Base-by-base conservation (phyloP, 2,888 invertebrate species). In the Athalia rosae region DNA sequence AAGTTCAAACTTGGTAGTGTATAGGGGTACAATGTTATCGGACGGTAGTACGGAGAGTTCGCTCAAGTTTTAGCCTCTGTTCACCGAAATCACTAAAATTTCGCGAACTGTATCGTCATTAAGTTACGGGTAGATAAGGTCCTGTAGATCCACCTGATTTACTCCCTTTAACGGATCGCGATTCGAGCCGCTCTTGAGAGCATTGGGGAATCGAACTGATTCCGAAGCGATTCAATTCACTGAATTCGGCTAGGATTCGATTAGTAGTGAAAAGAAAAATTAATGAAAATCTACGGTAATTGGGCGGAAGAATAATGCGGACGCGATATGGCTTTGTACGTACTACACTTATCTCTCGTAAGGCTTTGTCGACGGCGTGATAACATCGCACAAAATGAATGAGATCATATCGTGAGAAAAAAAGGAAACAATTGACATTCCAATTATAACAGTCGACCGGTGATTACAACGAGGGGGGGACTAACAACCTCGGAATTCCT, bases 161-260 rank as follows among this genome's bases (percentile, higher is more conserved):
- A 6, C 62, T 41, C 2, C 28, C 41, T 41, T 28, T 43, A 5
- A 43, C 5, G 62, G 62, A 62, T 62, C n/a, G 41, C 6, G 62
- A 62, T 43, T 28, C 28, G 61, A 61, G 41, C 62, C 62, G 43
- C 28, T 43, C 28, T 43, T 41, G 4, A 11, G 62, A 62, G 41
- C 4, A 62, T 62, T 62, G 62, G 62, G 43, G n/a, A 62, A 62
- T 62, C 41, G 62, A 43, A 43, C 9, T 41, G 45, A 62, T 41
- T 62, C 4, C 43, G 43, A n/a, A 61, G 11, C 43, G 43, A 62
- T 62, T 62, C 62, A 62, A 62, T 41, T 11, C 61, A 61, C 41
- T 13, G 13, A 64, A 64, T 45, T 64, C 45, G 7, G 47, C 47
- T n/a, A 7, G n/a, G 47, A 64, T n/a, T 47, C 64, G 63, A 64